Conservation (phyloP, 2,113 vertebrate species). For the Balaeniceps rex region DNA sequence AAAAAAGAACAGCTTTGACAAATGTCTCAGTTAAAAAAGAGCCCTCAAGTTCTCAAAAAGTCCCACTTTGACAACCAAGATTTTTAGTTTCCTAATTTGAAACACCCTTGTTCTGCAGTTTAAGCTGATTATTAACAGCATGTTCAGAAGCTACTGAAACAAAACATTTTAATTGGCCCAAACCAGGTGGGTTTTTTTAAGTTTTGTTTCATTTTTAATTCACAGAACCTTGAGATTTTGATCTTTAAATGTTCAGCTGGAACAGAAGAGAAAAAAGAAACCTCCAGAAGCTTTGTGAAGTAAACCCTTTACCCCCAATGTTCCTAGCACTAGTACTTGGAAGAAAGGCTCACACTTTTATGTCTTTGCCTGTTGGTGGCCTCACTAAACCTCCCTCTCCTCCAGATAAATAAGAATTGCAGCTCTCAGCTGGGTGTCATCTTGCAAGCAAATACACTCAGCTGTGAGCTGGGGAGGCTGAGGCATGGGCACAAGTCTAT, state of each 20-base stretch:
- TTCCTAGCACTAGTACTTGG: background rate
- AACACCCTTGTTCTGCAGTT: background rate
- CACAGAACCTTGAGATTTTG: background rate
- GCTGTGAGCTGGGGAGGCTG: background rate
- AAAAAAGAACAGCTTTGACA: slow-evolving; percentile 24
- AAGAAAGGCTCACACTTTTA: background rate
- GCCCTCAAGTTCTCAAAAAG: background rate
- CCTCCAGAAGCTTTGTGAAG: background rate
- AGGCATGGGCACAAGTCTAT: background rate
- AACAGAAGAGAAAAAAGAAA: background rate
- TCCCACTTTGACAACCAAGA: background rate
- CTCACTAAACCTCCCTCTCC: background rate
- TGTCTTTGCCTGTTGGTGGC: background rate
- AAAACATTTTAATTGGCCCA: slow-evolving; percentile 48
- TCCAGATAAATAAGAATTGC: background rate
- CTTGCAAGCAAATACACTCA: background rate
- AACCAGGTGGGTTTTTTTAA: background rate
- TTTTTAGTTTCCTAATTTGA: slow-evolving; percentile 3
- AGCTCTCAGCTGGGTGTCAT: background rate
- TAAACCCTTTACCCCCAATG: background rate
- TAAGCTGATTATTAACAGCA: slow-evolving; percentile 15
- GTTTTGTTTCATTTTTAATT: background rate
- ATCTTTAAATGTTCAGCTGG: background rate
- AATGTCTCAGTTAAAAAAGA: background rate
- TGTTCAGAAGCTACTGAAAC: slow-evolving; percentile 16